phyloP scores from a whole-genome alignment of 2,113 vertebrate species.

The Prionailurus bengalensis region DNA sequence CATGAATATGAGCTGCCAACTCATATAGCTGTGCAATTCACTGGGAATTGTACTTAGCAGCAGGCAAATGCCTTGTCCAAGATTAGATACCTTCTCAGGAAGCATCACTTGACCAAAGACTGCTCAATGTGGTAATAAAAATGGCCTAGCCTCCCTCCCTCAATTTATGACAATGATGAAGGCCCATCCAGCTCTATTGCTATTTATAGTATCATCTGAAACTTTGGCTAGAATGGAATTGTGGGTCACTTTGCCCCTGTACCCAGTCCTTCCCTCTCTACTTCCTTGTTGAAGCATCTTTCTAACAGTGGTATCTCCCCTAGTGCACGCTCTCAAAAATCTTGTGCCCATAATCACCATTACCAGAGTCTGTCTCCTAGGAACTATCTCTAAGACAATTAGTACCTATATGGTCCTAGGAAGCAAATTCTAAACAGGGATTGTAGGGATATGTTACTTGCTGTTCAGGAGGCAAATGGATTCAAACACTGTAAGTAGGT shows the following conservation, averaged over 20 bases:
- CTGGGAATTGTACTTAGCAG: not conserved
- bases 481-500: not conserved
- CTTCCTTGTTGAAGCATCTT: not conserved
- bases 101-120: not conserved
- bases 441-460: not conserved
- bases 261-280: not conserved
- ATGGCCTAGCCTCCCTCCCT: not conserved
- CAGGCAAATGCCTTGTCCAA: constrained; percentile 1
- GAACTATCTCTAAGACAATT: not conserved
- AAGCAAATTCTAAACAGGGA: not conserved
- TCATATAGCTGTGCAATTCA: not conserved
- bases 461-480: not conserved
- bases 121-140: constrained; percentile 11
- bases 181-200: not conserved
- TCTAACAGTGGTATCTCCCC: not conserved
- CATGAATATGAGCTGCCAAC: not conserved
- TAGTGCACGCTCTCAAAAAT: not conserved
- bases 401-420: not conserved
- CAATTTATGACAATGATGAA: not conserved
- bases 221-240: not conserved
- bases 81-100: not conserved
- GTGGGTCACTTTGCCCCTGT: not conserved
- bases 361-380: not conserved
- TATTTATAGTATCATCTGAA: not conserved
- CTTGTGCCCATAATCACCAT: not conserved